These are phyloP conservation scores for Patagioenas fasciata DNA, from an alignment of 2,113 vertebrate species.

Conservation along the genomic window DNA sequence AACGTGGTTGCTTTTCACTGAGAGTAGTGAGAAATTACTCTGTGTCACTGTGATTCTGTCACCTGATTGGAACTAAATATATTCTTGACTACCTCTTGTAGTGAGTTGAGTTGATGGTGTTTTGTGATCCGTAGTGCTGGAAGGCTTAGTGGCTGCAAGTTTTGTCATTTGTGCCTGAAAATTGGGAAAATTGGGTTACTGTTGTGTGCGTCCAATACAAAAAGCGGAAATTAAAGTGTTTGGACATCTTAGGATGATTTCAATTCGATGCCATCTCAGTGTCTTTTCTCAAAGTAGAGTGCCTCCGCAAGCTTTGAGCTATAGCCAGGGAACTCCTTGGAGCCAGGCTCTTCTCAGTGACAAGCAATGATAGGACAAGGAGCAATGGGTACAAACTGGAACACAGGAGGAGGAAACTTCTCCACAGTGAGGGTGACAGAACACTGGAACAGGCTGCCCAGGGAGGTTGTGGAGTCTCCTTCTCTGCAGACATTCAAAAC, in stretches of 20 bases:
- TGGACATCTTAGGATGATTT: not conserved
- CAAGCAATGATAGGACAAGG: too few species aligned
- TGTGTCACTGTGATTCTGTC: not conserved
- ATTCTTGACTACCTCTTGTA: not conserved
- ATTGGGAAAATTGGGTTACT: not conserved
- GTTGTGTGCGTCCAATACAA: fast-evolving
- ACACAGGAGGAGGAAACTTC: too few species aligned
- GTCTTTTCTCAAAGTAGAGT: not conserved
- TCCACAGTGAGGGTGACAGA: too few species aligned
- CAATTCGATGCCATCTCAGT: not conserved
- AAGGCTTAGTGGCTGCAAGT: not conserved
- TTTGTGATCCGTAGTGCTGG: not conserved
- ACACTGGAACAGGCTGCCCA: too few species aligned
- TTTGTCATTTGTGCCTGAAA: not conserved
- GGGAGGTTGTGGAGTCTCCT: too few species aligned
- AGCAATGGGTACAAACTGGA: too few species aligned
- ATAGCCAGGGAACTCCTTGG: not conserved
- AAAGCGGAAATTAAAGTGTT: not conserved
- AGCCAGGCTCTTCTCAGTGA: too few species aligned
- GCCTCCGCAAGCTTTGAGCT: not conserved
- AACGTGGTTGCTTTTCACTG: not conserved
- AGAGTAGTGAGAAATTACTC: not conserved
- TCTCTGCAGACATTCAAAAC: too few species aligned
- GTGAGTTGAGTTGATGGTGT: not conserved
- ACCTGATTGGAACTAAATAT: fast-evolving